Evolutionary conservation across 2,888 invertebrate genomes (phyloP).

Genomic region (Troides aeacus): DNA sequence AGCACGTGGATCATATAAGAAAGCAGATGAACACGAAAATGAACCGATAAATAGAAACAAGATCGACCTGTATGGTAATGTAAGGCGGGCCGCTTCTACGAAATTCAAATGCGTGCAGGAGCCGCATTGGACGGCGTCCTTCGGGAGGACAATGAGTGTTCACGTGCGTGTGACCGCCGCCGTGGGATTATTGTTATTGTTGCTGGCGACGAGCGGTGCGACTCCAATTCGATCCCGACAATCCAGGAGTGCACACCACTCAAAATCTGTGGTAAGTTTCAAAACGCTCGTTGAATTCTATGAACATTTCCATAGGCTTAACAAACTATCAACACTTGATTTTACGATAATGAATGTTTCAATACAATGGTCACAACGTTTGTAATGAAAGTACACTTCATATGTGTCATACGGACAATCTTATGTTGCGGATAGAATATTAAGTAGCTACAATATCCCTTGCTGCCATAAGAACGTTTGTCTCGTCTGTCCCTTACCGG

Average conservation of each 20-base stretch:
- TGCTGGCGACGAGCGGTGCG: constrained; percentile 57
- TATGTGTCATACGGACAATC: constrained; percentile 34
- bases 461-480: constrained; percentile 56
- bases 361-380: constrained; percentile 2
- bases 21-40: constrained; percentile 61
- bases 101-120: constrained; percentile 67
- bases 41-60: constrained; percentile 65
- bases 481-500: constrained; percentile 63
- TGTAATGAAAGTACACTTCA: constrained; percentile 22
- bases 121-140: constrained; percentile 53
- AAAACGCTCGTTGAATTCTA: neutral
- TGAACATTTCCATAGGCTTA: neutral
- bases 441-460: constrained; percentile 59
- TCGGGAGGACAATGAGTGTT: constrained; percentile 64
- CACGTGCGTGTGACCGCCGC: constrained; percentile 55
- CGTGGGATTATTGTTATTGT: constrained; percentile 57
- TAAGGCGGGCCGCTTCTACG: constrained; percentile 64
- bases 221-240: constrained; percentile 55
- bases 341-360: neutral
- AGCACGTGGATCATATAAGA: constrained; percentile 56
- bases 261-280: constrained; percentile 62
- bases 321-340: neutral
- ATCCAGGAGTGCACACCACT: constrained; percentile 53
- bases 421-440: constrained; percentile 57
- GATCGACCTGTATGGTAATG: constrained; percentile 59